Conservation (phyloP, 2,113 vertebrate species). For the Thunnus maccoyii region DNA sequence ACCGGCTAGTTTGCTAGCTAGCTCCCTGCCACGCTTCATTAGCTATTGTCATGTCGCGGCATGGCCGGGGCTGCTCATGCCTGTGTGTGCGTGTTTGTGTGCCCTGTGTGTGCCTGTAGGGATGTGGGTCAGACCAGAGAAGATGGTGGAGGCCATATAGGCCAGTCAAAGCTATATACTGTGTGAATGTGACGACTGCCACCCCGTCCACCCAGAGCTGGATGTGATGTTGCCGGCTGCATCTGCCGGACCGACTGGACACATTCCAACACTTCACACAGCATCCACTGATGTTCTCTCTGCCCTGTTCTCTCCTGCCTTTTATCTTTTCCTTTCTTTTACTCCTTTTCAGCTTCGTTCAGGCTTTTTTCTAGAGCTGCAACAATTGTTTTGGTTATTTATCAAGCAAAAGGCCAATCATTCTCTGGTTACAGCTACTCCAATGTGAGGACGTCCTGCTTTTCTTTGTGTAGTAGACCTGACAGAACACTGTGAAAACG, state of each 20-base stretch:
- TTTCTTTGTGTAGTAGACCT: too few relatives aligned
- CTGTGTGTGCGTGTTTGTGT: slow-evolving; percentile 17
- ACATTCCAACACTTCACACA: slow-evolving; percentile 41
- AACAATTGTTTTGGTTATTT: too few relatives aligned
- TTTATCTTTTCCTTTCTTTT: slow-evolving; percentile 1
- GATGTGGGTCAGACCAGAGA: slow-evolving; percentile 58
- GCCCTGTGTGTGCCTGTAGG: slow-evolving; percentile 6
- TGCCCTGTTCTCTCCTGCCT: slow-evolving; percentile 6
- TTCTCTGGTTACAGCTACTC: too few relatives aligned
- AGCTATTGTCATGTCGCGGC: slow-evolving; percentile 68
- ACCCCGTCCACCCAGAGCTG: slow-evolving; percentile 1
- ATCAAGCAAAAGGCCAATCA: too few relatives aligned
- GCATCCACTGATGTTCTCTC: slow-evolving; percentile 27
- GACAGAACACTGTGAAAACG: too few relatives aligned
- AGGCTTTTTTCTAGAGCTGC: not conserved
- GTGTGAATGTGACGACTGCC: slow-evolving; percentile 35
- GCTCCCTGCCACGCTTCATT: slow-evolving; percentile 68
- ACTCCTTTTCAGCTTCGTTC: not conserved
- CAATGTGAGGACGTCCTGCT: too few relatives aligned
- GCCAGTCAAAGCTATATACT: slow-evolving; percentile 37
- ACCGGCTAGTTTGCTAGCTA: slow-evolving; percentile 50
- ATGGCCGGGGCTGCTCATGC: slow-evolving; percentile 31
- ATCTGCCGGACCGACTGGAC: slow-evolving; percentile 38
- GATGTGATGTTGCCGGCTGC: slow-evolving; percentile 47
- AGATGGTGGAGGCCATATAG: slow-evolving; percentile 68